Conservation (phyloP, 2,888 invertebrate genomes). For the Phymatocera aterrima region DNA sequence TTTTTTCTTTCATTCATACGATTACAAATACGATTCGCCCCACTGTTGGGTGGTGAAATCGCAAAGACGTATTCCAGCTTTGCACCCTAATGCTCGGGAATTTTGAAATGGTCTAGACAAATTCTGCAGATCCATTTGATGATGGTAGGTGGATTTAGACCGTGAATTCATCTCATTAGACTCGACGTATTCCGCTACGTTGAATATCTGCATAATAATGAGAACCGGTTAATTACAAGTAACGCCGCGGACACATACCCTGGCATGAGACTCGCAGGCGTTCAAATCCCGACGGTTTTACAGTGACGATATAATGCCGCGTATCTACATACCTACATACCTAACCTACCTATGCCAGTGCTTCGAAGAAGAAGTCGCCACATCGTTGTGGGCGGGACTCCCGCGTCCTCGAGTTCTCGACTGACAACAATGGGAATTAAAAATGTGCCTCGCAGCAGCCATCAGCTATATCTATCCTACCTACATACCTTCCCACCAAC, state of each 20-base stretch:
- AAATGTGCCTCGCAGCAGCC: slow-evolving; percentile 62
- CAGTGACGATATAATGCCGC: too few relatives aligned
- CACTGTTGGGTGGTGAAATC: too few relatives aligned
- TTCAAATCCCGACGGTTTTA: slow-evolving; percentile 7
- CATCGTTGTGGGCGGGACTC: slow-evolving; percentile 14
- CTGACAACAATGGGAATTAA: slow-evolving; percentile 65
- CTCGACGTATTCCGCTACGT: slow-evolving; percentile 57
- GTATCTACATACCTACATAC: too few relatives aligned
- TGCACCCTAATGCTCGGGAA: too few relatives aligned
- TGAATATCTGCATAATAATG: slow-evolving; percentile 68
- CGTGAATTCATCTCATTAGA: slow-evolving; percentile 69
- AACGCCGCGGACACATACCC: slow-evolving; percentile 53
- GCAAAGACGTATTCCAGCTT: too few relatives aligned
- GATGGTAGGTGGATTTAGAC: too few relatives aligned
- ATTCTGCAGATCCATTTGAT: too few relatives aligned
- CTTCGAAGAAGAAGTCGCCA: background rate
- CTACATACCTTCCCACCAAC: background rate
- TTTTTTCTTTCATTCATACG: too few relatives aligned
- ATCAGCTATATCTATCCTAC: background rate
- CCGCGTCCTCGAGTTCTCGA: slow-evolving; percentile 26
- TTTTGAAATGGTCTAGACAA: too few relatives aligned
- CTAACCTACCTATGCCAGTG: background rate
- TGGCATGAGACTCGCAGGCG: slow-evolving; percentile 38
- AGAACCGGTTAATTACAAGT: slow-evolving; percentile 72
- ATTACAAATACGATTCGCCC: too few relatives aligned